Evolutionary conservation across 2,113 vertebrate genomes (phyloP), one percentile per base, ranked within the genome.

Genomic region (Hystrix brachyura): DNA sequence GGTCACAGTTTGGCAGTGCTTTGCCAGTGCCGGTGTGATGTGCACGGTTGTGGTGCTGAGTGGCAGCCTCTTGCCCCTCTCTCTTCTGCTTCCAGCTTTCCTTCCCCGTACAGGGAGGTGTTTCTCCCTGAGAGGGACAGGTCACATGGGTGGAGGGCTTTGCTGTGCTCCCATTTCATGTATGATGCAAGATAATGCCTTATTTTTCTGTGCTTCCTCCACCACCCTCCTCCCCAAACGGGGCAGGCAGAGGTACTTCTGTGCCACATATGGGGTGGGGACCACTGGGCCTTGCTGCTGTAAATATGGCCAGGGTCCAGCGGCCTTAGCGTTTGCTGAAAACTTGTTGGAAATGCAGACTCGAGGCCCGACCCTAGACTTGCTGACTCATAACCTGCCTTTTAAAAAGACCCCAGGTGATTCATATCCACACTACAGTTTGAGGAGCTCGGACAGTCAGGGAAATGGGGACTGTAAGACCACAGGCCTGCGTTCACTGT

Each of bases 131-230:
- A n/a, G 86, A 90, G 57, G 87, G 94, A 53, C 23, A 53, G 84
- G 53, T 76, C 80, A 34, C 27, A 1, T 51, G 1, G 19, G 76
- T 48, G 87, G 55, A 3, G 80, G 69, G 69, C 48, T n/a, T n/a
- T 55, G 8, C 2, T 32, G 1, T 43, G 15, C 48, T 53, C n/a
- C 71, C 59, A 0, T 46, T 95, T 94, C 64, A 95, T 92, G 43
- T 6, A 5, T 8, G 59, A 72, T n/a, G 57, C 8, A 14, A 71
- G 78, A 85, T 59, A 62, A 59, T 51, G 69, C 25, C 48, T 57
- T 67, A 76, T 95, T 81, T 95, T 46, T n/a, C 83, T 93, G 89
- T 53, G 34, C 69, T 78, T 69, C 86, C 65, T 92, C 46, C 38
- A 17, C 60, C 55, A 38, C 57, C 60, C 86, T 90, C 46, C 67